Percentiles rank a stretch among this genome's conserved stretches.
phyloP scores from a whole-genome alignment of 1,140 invertebrate species.

The Lordiphosa collinella region DNA sequence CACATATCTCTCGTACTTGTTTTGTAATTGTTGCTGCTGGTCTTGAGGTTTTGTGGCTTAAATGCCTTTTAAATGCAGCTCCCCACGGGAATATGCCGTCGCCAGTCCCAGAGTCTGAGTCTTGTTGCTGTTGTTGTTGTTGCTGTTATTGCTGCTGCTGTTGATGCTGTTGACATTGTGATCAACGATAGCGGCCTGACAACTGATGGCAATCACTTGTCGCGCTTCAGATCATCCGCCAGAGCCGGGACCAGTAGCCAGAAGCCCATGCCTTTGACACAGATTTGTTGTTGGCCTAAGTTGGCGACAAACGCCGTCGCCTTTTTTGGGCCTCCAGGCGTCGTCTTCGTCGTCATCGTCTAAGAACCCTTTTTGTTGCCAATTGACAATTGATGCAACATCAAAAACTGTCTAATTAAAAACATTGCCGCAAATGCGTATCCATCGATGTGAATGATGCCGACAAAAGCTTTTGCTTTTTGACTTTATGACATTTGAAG shows the following conservation, averaged over 20 bases:
- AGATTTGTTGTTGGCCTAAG: slow-evolving; percentile 74
- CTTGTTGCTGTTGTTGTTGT: slow-evolving; percentile 10
- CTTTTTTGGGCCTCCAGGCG: slow-evolving; percentile 68
- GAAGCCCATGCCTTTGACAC: slow-evolving; percentile 66
- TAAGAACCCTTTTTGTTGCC: slow-evolving; percentile 40
- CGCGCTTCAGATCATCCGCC: slow-evolving; percentile 69
- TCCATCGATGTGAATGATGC: slow-evolving; percentile 62
- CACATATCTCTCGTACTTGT: slow-evolving; percentile 32
- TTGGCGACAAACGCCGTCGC: slow-evolving; percentile 71
- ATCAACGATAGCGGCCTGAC: slow-evolving; percentile 74
- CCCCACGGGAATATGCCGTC: slow-evolving; percentile 76
- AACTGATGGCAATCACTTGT: slow-evolving; percentile 79
- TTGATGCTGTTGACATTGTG: slow-evolving; percentile 35
- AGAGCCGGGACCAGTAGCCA: slow-evolving; percentile 28
- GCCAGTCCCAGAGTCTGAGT: slow-evolving; percentile 63
- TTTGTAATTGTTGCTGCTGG: slow-evolving; percentile 59
- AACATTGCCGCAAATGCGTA: slow-evolving; percentile 70
- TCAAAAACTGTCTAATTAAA: slow-evolving; percentile 75
- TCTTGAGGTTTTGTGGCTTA: slow-evolving; percentile 75
- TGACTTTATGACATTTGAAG: slow-evolving; percentile 71
- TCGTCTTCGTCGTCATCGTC: slow-evolving; percentile 36
- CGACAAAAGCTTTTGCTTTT: slow-evolving; percentile 61
- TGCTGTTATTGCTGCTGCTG: slow-evolving; percentile 12
- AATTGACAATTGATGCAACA: slow-evolving; percentile 75
- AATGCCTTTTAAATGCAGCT: slow-evolving; percentile 79